phyloP scores from a whole-genome alignment of 2,888 invertebrate species.

The Euclidia mi region DNA sequence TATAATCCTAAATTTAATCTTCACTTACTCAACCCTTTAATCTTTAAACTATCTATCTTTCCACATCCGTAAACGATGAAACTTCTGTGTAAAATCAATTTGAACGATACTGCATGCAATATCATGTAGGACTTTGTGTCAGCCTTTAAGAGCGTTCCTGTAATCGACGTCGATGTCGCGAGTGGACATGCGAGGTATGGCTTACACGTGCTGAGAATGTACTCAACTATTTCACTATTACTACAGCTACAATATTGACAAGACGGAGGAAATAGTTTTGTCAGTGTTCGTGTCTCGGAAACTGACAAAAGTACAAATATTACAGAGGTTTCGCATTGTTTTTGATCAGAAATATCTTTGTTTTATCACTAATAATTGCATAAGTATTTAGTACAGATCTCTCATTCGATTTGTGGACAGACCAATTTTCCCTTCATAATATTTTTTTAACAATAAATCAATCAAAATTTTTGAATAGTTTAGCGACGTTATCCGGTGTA shows the following conservation, averaged over 20 bases:
- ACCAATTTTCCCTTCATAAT: too few species aligned
- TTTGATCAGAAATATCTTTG: too few species aligned
- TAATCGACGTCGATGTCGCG: conserved; percentile 34
- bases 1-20: too few species aligned
- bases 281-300: background rate
- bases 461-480: too few species aligned
- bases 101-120: background rate
- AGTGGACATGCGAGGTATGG: conserved; percentile 27
- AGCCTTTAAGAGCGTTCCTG: conserved; percentile 21
- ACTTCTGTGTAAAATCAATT: conserved; percentile 4
- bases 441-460: too few species aligned
- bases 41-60: background rate
- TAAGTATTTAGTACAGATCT: too few species aligned
- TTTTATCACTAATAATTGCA: too few species aligned
- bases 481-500: too few species aligned
- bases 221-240: conserved; percentile 1
- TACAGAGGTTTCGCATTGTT: too few species aligned
- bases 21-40: too few species aligned
- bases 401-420: too few species aligned
- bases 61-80: background rate
- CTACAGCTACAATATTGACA: background rate
- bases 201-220: background rate
- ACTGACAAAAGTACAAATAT: too few species aligned
- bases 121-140: conserved; percentile 6
- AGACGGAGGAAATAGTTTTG: conserved; percentile 1